Base-by-base conservation (phyloP, 2,888 invertebrate species). In the Scaptomyza parva region DNA sequence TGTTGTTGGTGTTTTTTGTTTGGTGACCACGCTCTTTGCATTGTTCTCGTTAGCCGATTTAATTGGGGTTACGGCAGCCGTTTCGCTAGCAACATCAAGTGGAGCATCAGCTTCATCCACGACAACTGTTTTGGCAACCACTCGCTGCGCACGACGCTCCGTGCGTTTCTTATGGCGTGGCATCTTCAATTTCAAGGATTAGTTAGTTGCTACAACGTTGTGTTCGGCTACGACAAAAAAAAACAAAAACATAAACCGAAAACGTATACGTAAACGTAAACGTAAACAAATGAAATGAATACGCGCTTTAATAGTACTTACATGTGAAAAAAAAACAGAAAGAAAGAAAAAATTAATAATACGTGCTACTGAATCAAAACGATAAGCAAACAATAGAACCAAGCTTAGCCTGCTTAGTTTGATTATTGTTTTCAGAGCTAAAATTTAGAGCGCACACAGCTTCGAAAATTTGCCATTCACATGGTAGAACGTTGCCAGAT, bases 111-210 rank as follows among this genome's bases (percentile, higher is more conserved):
- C 1, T 8, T 33, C 54, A 2, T 44, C 9, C 9, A 9, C 48
- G 4, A 37, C 53, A 3, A 35, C 14, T 14, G 7, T 14, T 35
- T 35, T 35, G 14, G 14, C 3, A 14, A 2, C 1, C 7, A 14
- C 14, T 14, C 35, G 35, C 28, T 59, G 53, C 0, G 43, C 30
- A 3, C 75, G 74, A 2, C 63, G 63, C 37, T 74, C 74, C 35
- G 53, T 58, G 7, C 75, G 74, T 12, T 72, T 72, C 54, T 72
- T 68, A n/a, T 43, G 63, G 45, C 54, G 58, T 28, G 75, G 71
- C 71, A 72, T 72, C 47, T 66, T 35, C 2, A 35, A 35, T 8
- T 33, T 62, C 14, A 9, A 7, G 14, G 18, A 12, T 2, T 20
- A 2, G 1, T 7, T n/a, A 33, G 35, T 14, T 14, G 14, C 14